Percentiles rank a stretch among this genome's conserved stretches.
These are phyloP conservation scores for Mirza zaza DNA, from an alignment of 2,113 vertebrate genomes.

Conservation along the genomic window DNA sequence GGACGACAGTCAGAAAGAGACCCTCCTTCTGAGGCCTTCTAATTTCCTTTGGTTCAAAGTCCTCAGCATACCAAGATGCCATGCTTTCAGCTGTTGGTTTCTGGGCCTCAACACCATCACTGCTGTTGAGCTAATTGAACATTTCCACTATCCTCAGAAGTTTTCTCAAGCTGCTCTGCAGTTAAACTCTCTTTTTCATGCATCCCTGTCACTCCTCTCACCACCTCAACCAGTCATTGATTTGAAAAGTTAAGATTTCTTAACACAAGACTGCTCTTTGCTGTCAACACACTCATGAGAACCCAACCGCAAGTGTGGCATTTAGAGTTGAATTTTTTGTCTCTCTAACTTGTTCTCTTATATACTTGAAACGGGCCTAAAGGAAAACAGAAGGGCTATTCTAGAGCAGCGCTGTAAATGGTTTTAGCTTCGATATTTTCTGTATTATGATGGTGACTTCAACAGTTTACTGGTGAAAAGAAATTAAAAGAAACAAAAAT, in stretches of 20 bases:
- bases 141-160: background rate
- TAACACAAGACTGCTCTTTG: background rate
- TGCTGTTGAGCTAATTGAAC: background rate
- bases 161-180: background rate
- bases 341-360: background rate
- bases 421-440: background rate
- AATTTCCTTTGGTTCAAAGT: background rate
- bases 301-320: background rate
- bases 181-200: background rate
- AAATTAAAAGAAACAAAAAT: background rate
- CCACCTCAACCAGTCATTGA: background rate
- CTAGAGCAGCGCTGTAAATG: background rate
- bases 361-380: background rate
- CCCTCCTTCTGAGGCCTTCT: background rate
- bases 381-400: background rate
- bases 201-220: background rate
- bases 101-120: background rate
- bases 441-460: background rate
- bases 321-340: background rate
- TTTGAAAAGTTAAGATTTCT: background rate
- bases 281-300: background rate
- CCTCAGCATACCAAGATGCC: background rate
- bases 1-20: background rate
- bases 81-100: background rate
- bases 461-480: background rate